Conservation (phyloP, 2,797 vertebrate genomes). For the Typhlichthys eigenmanni region DNA sequence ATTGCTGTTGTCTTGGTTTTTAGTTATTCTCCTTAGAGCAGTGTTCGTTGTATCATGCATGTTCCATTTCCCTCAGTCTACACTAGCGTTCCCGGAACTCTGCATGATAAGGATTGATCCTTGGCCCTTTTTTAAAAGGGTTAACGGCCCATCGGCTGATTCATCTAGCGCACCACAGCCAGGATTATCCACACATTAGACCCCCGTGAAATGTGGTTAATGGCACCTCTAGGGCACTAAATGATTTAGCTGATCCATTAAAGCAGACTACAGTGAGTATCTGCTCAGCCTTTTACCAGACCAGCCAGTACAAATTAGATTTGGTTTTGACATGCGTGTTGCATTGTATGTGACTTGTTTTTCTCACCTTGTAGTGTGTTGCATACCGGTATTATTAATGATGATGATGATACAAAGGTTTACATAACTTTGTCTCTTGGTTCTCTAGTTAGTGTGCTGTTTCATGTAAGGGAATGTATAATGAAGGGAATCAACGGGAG, state of each 20-base stretch:
- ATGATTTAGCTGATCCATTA: conserved; percentile 80
- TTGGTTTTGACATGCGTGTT: conserved; percentile 68
- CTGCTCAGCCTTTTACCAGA: conserved; percentile 52
- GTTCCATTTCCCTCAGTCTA: conserved; percentile 18
- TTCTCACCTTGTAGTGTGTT: not conserved
- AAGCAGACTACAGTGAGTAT: conserved; percentile 56
- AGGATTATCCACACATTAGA: conserved; percentile 81
- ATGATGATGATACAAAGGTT: conserved; percentile 2
- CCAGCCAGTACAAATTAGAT: conserved; percentile 58
- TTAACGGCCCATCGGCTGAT: conserved; percentile 76
- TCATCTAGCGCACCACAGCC: conserved; percentile 63
- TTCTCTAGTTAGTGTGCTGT: not conserved
- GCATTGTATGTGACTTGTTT: conserved; percentile 18
- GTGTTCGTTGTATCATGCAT: too few species aligned
- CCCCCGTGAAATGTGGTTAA: conserved; percentile 66
- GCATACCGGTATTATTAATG: not conserved
- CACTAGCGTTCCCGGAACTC: conserved; percentile 27
- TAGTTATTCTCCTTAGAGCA: too few species aligned
- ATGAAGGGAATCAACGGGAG: not conserved
- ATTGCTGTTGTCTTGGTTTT: too few species aligned
- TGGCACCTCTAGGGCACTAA: conserved; percentile 71
- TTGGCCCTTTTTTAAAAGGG: conserved; percentile 67
- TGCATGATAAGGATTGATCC: conserved; percentile 51
- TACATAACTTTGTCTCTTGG: conserved; percentile 3
- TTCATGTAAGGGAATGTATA: not conserved